Conservation (phyloP, 2,888 invertebrate genomes). For the Bellardia pandia region DNA sequence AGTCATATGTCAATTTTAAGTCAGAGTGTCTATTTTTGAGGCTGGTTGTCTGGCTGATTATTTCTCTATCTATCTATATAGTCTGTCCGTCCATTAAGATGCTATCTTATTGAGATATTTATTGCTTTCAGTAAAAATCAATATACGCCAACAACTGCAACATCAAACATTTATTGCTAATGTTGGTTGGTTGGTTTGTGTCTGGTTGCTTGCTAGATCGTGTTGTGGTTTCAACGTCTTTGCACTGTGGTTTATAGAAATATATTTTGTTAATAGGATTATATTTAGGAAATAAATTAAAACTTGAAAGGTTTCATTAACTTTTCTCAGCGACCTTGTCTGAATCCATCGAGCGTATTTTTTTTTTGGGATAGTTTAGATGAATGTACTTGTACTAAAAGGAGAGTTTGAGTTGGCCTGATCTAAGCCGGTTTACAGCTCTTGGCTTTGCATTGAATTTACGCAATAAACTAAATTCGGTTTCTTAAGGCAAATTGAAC, state of each 20-base stretch:
- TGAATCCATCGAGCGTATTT: too few species aligned
- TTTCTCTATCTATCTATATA: constrained; percentile 37
- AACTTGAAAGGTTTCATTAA: too few species aligned
- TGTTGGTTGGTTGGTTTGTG: constrained; percentile 16
- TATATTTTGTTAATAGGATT: too few species aligned
- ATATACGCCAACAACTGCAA: constrained; percentile 60
- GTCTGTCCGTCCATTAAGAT: constrained; percentile 63
- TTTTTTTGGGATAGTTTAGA: too few species aligned
- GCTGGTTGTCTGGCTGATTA: constrained; percentile 56
- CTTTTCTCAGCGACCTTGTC: too few species aligned
- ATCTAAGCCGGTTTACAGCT: too few species aligned
- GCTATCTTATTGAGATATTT: constrained; percentile 74
- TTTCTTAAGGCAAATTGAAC: too few species aligned
- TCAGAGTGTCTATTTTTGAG: constrained; percentile 57
- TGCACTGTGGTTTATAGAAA: constrained; percentile 19
- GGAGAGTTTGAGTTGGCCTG: too few species aligned
- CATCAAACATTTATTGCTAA: constrained; percentile 61
- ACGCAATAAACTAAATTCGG: too few species aligned
- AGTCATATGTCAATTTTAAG: constrained; percentile 71
- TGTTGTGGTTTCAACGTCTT: constrained; percentile 18
- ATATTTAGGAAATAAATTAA: too few species aligned
- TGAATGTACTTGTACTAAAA: too few species aligned
- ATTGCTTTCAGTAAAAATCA: constrained; percentile 71
- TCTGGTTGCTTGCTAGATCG: constrained; percentile 42
- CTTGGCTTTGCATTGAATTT: too few species aligned